These are phyloP conservation scores for Grantiella picta DNA, from an alignment of 2,113 vertebrate species.

Conservation along the genomic window DNA sequence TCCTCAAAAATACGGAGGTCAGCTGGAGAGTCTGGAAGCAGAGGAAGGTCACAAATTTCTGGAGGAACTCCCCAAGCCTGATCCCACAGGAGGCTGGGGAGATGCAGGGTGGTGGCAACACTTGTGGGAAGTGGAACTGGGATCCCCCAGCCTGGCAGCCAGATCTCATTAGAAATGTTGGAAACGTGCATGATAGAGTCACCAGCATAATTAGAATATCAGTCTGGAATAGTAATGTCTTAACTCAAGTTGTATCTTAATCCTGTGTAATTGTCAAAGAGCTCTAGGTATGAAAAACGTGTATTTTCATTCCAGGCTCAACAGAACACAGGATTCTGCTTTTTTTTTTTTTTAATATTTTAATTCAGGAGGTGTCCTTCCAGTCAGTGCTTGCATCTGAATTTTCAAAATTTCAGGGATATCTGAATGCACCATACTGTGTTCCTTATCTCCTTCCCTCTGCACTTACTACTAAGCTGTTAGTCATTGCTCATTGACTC, in stretches of 20 bases:
- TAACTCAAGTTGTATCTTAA: not conserved
- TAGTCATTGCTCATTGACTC: not conserved
- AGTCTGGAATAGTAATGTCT: not conserved
- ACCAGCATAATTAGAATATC: not conserved
- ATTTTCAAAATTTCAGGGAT: not conserved
- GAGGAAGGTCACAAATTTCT: not conserved
- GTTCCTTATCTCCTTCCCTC: not conserved
- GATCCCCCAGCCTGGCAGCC: not conserved
- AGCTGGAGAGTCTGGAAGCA: not conserved
- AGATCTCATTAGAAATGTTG: not conserved
- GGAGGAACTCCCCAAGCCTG: not conserved
- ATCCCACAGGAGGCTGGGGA: not conserved
- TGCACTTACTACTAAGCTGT: not conserved
- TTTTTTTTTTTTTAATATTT: not conserved
- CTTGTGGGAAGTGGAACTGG: rapidly evolving
- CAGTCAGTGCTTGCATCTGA: not conserved
- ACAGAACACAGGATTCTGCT: not conserved
- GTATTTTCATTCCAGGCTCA: not conserved
- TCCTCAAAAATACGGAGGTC: not conserved
- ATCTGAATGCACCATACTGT: not conserved
- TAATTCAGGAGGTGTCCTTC: not conserved
- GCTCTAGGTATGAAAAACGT: not conserved
- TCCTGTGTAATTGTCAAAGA: not conserved
- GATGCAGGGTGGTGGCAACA: not conserved
- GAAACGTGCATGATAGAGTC: not conserved